Evolutionary conservation across 1,140 invertebrate genomes (phyloP), one percentile per base, ranked within the genome.

Genomic region (Planococcus citri): DNA sequence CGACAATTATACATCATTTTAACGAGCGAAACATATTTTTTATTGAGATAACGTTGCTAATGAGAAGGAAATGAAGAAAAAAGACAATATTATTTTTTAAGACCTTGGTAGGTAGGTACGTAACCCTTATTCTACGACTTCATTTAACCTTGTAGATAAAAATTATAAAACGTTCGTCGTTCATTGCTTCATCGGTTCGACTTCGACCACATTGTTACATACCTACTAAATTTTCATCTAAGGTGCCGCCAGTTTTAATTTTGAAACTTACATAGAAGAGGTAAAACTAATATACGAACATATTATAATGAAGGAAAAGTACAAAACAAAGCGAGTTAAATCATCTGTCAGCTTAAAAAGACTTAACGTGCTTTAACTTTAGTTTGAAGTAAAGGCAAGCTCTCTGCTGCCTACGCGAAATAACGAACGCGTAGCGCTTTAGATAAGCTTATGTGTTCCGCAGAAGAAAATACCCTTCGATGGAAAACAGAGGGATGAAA

Each of bases 261-360:
- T 51, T n/a, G 12, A 51, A 51, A 51, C 6, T 51, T 33, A 33
- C 29, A 33, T 33, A 33, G n/a, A 51, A 20, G 41, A 51, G 41
- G 41, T 51, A 51, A 51, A n/a, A 51, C n/a, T 51, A 51, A 51
- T 51, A 51, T 51, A 51, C 12, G 41, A 51, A 51, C 17, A 17
- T 51, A 51, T 51, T 51, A 51, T 17, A 51, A 51, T 51, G n/a
- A 51, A 20, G 41, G n/a, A 51, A 51, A 51, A 20, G 41, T 9
- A 51, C 12, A 51, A 51, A 51, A 51, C 41, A 51, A 51, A 51
- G n/a, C 41, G 41, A 51, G 41, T 51, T 51, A 51, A 51, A 51
- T 51, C 41, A 51, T 51, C 41, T 51, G 41, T 51, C 41, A 51
- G 41, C 41, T 51, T 51, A 51, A 51, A 51, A 51, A 51, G 41